Evolutionary conservation across 2,797 vertebrate species (phyloP).

Genomic region (Gorsachius magnificus): DNA sequence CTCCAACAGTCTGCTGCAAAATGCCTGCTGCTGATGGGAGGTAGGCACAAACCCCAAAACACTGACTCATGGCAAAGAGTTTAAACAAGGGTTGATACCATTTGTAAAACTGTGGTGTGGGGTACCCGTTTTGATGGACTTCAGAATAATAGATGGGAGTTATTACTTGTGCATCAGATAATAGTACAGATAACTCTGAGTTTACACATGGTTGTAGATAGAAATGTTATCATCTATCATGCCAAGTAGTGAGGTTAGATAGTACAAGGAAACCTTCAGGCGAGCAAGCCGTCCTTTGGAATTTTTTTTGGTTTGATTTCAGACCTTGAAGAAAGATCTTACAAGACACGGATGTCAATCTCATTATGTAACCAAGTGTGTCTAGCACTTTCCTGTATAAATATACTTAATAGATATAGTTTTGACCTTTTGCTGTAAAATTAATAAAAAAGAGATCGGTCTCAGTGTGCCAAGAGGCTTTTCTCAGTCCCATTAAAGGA

Average conservation of each 20-base stretch:
- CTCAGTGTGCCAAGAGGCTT: neutral
- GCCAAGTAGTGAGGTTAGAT: neutral
- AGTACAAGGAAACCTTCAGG: neutral
- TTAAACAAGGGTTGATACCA: fast-evolving
- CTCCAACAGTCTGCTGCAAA: neutral
- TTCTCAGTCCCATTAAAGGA: neutral
- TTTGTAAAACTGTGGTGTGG: neutral
- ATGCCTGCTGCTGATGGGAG: neutral
- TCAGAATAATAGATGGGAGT: neutral
- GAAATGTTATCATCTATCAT: neutral
- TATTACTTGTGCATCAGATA: neutral
- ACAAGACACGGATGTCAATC: slow-evolving; percentile 74
- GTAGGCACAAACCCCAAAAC: neutral
- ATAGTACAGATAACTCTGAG: neutral
- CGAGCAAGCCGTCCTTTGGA: neutral
- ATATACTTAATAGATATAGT: slow-evolving; percentile 76
- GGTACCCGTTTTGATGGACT: neutral
- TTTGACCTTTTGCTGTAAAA: slow-evolving; percentile 69
- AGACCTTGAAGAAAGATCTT: neutral
- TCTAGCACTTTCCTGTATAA: slow-evolving; percentile 69
- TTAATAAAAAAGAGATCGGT: slow-evolving; percentile 24
- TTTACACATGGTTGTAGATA: neutral
- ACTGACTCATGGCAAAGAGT: fast-evolving
- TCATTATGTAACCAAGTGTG: slow-evolving; percentile 73
- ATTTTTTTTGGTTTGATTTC: neutral